Percentiles rank a stretch among this genome's conserved stretches.
These are phyloP conservation scores for Oscheius sp. DNA, from an alignment of 2,888 invertebrate genomes.

Conservation along the genomic window DNA sequence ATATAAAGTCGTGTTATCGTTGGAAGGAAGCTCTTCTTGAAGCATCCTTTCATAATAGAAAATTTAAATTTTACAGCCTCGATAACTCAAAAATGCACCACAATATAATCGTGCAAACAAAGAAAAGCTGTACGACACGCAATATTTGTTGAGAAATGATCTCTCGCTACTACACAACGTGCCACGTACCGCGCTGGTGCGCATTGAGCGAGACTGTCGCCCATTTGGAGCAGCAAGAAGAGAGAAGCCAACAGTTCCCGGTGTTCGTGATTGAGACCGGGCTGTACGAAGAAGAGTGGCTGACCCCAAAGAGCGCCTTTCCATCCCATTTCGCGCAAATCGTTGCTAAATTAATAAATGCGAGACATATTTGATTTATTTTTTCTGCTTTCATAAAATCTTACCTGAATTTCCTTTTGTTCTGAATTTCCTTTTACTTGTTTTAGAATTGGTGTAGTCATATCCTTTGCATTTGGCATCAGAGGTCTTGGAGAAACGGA, in stretches of 20 bases:
- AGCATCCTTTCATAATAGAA: no score
- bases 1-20: no score
- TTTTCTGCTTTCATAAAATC: background rate
- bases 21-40: no score
- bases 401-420: background rate
- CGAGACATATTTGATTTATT: background rate
- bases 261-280: conserved; percentile 8
- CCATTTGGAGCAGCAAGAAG: background rate
- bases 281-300: background rate
- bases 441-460: background rate
- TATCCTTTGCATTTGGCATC: background rate
- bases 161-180: background rate
- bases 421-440: no score
- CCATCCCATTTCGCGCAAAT: conserved; percentile 19
- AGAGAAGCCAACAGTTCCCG: conserved; percentile 14
- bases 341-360: conserved; percentile 2
- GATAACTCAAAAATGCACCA: background rate
- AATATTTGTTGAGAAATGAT: background rate
- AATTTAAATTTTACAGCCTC: no score
- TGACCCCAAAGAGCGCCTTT: conserved; percentile 21
- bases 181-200: conserved; percentile 20
- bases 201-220: conserved; percentile 7
- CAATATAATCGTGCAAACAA: background rate
- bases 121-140: background rate
- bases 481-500: conserved; percentile 22